Base-by-base conservation (phyloP, 2,113 vertebrate genomes). In the Rousettus leschenaultii region DNA sequence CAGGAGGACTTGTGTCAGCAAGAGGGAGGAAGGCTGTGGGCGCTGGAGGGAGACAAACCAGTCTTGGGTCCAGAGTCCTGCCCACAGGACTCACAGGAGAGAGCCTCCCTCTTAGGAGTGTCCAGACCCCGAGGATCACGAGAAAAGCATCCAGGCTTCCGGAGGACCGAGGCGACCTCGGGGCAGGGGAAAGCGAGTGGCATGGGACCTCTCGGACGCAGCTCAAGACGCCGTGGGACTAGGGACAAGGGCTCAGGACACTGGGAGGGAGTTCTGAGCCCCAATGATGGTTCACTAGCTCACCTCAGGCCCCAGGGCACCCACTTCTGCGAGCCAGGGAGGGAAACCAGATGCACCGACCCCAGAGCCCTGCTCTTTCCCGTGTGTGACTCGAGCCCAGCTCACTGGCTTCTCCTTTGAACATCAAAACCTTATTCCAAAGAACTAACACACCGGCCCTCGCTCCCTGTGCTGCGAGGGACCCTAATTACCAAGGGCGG, bases 381-480 rank as follows among this genome's bases (percentile, higher is more conserved):
- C 16, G 11, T 26, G 24, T 19, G 38, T 75, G 30, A 59, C 53
- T 24, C 38, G 33, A 35, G 24, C 24, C 7, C 21, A 65, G 78
- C 8, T 86, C 28, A 7, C 63, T 12, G 3, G 57, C 63, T 19
- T 68, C 19, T 66, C 33, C 57, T 38, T 28, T n/a, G 28, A 16
- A 65, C 26, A 38, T 57, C 84, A 38, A 48, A 86, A 68, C 13
- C 4, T 24, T 12, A 45, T 28, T n/a, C 7, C 11, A 15, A 15
- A 66, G 79, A 45, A 57, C 15, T 1, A 35, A 53, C 11, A 43
- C 61, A 2, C 38, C 19, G 8, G 4, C 21, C 74, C 38, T 9
- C 1, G 9, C 12, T 14, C 35, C 18, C 38, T 24, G 2, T 1
- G 7, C 22, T 28, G 1, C 7, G 18, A 75, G 35, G n/a, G 0